Evolutionary conservation across 2,888 invertebrate species (phyloP), one percentile per base, ranked within the genome.

Genomic region (Cantharis rustica): DNA sequence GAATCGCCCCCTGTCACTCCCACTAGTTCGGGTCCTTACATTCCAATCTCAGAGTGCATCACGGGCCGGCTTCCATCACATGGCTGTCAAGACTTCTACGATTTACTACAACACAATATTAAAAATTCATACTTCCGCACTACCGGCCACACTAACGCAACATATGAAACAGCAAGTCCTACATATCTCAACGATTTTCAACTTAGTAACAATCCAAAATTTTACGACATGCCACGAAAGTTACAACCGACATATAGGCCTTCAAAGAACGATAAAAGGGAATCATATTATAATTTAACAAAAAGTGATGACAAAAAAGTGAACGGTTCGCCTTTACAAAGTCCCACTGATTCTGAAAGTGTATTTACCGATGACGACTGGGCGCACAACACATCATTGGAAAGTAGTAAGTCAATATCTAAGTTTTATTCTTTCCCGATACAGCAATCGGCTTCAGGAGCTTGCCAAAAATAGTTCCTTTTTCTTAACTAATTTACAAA

Each of bases 31-130:
- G 95, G 95, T 17, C 95, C 96, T 0, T 97, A 97, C 87, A 97
- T 97, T 88, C 95, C 96, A 10, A 96, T 97, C 82, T 96, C 96
- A 73, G 97, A 97, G 88, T 97, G 97, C 87, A 94, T 95, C 82
- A 96, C 97, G 31, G 97, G 97, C 71, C 92, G 91, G 69, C 84
- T 85, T 15, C 86, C 86, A 9, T 80, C 84, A 61, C 81, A 84
- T 75, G 84, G 84, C 69, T 80, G 83, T 16, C 84, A 86, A 85
- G 86, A 87, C 79, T 84, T 86, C 61, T 84, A 85, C 71, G 80
- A 82, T 5, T 81, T 87, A 16, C 78, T 85, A 9, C 83, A 85
- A 73, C 84, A 85, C 77, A 86, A 87, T 70, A 82, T 85, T 61
- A 84, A 83, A 71, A 82, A 86, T 71, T 81, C 85, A 9, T 76